These are phyloP conservation scores for Zygogramma bicolorata DNA, from an alignment of 2,888 invertebrate genomes.

Conservation along the genomic window DNA sequence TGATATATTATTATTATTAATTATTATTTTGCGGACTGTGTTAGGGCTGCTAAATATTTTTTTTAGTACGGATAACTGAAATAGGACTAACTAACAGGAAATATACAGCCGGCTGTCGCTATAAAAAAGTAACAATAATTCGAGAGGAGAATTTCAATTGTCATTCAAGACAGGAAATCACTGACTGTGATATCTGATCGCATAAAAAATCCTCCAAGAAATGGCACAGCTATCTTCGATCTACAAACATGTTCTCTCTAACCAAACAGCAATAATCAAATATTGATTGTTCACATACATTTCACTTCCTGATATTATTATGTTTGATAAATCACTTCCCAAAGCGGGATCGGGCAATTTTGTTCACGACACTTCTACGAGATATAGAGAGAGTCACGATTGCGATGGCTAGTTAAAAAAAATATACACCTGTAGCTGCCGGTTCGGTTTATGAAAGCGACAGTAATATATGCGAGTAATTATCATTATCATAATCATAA, in stretches of 20 bases:
- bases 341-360: slow-evolving; percentile 38
- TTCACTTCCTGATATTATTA: slow-evolving; percentile 43
- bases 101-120: too few relatives aligned
- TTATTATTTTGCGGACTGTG: too few relatives aligned
- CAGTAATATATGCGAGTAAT: slow-evolving; percentile 28
- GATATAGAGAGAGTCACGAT: neutral
- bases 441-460: slow-evolving; percentile 33
- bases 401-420: neutral
- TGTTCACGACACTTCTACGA: slow-evolving; percentile 1
- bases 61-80: too few relatives aligned
- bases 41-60: too few relatives aligned
- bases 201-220: neutral
- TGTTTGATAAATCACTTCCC: slow-evolving; percentile 43
- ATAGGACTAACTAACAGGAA: too few relatives aligned
- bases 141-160: neutral
- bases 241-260: slow-evolving; percentile 48
- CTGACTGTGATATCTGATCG: neutral
- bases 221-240: slow-evolving; percentile 33
- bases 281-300: slow-evolving; percentile 45
- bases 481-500: slow-evolving; percentile 26
- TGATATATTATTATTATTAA: too few relatives aligned
- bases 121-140: neutral
- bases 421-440: slow-evolving; percentile 20
- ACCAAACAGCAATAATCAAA: slow-evolving; percentile 38
- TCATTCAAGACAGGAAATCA: neutral